A percentile compares a stretch with the other conserved stretches of the same genome.
Conservation (phyloP, 2,113 vertebrate species). For the Nothoprocta pentlandii region DNA sequence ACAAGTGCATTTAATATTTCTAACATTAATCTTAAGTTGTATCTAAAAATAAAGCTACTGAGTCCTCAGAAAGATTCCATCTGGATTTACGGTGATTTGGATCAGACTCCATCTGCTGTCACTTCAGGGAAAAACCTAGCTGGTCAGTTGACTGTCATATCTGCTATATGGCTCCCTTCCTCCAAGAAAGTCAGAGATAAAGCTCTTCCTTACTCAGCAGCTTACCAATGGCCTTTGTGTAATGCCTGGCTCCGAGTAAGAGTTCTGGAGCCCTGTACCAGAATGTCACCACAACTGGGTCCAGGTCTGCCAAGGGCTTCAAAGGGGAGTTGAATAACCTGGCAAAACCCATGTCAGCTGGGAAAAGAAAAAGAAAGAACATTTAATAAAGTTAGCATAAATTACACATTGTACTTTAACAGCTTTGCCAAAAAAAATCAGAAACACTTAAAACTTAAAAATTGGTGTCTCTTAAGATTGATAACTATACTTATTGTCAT, state of each 20-base stretch:
- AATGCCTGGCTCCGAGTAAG: constrained; percentile 95
- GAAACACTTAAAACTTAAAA: background rate
- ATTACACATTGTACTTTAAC: background rate
- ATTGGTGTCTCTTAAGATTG: background rate
- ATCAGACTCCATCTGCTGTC: background rate
- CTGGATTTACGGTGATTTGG: background rate
- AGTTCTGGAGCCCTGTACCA: constrained; percentile 95
- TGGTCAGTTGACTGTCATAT: background rate
- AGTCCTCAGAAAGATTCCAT: background rate
- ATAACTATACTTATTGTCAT: background rate
- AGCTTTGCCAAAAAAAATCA: background rate
- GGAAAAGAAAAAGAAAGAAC: constrained; percentile 10
- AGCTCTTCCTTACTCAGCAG: background rate
- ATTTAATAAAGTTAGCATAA: background rate
- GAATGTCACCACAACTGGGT: constrained; percentile 93
- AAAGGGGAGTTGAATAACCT: constrained; percentile 92
- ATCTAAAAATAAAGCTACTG: background rate
- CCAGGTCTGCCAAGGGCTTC: constrained; percentile 91
- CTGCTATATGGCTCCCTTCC: background rate
- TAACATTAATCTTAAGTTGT: background rate
- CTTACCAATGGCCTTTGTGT: constrained; percentile 99
- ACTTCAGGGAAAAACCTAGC: background rate
- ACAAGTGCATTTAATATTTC: background rate
- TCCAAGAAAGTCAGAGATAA: background rate
- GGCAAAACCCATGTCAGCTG: constrained; percentile 94